Conservation (phyloP, 2,797 vertebrate species). For the Australoheros facetus region DNA sequence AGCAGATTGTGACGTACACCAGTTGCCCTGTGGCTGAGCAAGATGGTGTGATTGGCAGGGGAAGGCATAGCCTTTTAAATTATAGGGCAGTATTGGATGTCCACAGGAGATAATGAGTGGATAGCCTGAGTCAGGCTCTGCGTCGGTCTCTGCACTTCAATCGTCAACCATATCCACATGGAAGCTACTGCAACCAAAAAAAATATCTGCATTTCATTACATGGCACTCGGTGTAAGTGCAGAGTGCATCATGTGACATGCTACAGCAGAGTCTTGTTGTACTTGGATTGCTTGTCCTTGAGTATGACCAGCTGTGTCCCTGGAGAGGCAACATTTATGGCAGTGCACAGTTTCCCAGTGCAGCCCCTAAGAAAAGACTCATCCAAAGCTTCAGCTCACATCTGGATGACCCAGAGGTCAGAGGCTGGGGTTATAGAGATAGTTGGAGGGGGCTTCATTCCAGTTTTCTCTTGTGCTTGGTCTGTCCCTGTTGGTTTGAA, state of each 20-base stretch:
- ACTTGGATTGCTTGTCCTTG: constrained; percentile 58
- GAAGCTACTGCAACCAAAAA: constrained; percentile 59
- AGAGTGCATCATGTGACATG: constrained; percentile 60
- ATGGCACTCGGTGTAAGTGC: constrained; percentile 44
- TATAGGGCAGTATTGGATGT: constrained; percentile 57
- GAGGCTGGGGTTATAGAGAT: constrained; percentile 42
- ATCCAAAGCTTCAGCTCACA: constrained; percentile 67
- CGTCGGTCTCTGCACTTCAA: constrained; percentile 58
- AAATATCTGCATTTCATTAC: constrained; percentile 67
- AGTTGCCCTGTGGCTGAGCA: constrained; percentile 45
- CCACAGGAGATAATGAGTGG: constrained; percentile 69
- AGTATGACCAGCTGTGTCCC: constrained; percentile 73
- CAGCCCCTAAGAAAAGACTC: constrained; percentile 67
- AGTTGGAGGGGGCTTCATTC: constrained; percentile 43
- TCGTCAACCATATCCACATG: constrained; percentile 57
- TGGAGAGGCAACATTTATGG: constrained; percentile 52
- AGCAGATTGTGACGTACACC: constrained; percentile 43
- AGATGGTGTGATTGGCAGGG: constrained; percentile 38
- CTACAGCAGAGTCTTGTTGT: constrained; percentile 61
- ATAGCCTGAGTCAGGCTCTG: constrained; percentile 62
- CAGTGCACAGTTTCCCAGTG: constrained; percentile 70
- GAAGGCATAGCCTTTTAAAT: constrained; percentile 58
- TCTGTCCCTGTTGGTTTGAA: constrained; percentile 35
- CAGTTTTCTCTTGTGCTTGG: constrained; percentile 39
- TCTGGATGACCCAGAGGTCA: constrained; percentile 74